These are phyloP conservation scores for Rhagonycha fulva DNA, from an alignment of 2,888 invertebrate species.

Conservation along the genomic window DNA sequence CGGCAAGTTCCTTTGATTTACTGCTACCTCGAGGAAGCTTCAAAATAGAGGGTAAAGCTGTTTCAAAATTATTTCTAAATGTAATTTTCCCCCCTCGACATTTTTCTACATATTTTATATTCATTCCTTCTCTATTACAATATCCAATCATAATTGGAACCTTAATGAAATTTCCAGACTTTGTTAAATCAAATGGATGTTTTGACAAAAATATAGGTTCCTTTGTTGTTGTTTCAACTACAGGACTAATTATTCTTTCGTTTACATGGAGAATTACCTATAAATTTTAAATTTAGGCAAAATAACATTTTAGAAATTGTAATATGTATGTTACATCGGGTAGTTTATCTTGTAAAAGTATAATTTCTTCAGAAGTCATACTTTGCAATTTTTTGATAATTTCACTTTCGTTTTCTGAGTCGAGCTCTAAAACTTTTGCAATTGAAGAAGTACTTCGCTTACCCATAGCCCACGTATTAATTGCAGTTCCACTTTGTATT, in stretches of 20 bases:
- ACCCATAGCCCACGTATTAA: not conserved
- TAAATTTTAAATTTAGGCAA: not conserved
- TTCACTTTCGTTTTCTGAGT: not conserved
- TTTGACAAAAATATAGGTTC: constrained; percentile 36
- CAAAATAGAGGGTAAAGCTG: constrained; percentile 31
- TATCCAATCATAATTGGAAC: constrained; percentile 43
- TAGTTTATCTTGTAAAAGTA: not conserved
- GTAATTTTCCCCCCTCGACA: constrained; percentile 16
- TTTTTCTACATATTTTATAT: constrained; percentile 30
- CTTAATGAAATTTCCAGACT: constrained; percentile 35
- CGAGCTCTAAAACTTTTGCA: not conserved
- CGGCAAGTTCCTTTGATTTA: constrained; percentile 24
- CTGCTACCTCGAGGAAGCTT: constrained; percentile 22
- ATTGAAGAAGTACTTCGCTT: not conserved
- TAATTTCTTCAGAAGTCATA: not conserved
- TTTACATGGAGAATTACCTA: not conserved
- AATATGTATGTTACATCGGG: not conserved
- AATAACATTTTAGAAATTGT: not conserved
- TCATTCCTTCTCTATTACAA: constrained; percentile 40
- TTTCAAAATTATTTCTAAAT: constrained; percentile 30
- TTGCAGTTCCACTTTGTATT: not conserved
- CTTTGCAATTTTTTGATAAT: not conserved
- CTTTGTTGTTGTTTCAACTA: constrained; percentile 33
- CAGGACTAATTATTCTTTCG: constrained; percentile 24
- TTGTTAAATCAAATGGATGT: constrained; percentile 36